Base-by-base conservation (phyloP, 2,113 vertebrate genomes). In the Salvelinus fontinalis region DNA sequence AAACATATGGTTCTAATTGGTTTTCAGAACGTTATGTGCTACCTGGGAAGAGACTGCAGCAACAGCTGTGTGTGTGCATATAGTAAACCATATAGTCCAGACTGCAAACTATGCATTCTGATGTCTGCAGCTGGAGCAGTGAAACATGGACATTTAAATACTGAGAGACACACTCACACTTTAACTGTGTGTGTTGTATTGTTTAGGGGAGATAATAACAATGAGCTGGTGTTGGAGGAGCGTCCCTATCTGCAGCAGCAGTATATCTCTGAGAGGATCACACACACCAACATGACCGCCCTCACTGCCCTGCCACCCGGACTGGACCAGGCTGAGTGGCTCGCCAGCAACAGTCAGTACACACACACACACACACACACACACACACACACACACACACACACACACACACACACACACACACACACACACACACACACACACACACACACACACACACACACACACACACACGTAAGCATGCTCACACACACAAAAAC, bases 301-400 rank as follows among this genome's bases (percentile, higher is more conserved):
- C 88, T 95, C 75, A 85, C 85, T 0, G 78, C 78, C 0, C 86
- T 94, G 29, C 94, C 94, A 4, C 89, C 89, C 6, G 91, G 92
- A 2, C 67, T 94, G 2, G 93, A 94, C 83, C 79, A 75, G 67
- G 83, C 92, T 0, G 94, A 95, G 89, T 94, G 93, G 94, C 88
- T 94, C 0, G 93, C 94, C 84, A 92, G 87, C 78, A 93, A 95
- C 84, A 91, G 94, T 94, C 74, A 90, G 93, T 83, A n/a, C 12
- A 48, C 16, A 31, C 62, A 27, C n/a, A 67, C 24, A 14, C 34
- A 22, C 75, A 9, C 2, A 2, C 7, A 9, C 34, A 2, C 34
- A 9, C 8, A 0, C 9, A 12, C 9, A 0, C 39, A 2, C 8
- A 2, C 9, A 2, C 9, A 2, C 7, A 39, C 31, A 34, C 31